Percentiles rank a stretch among this genome's conserved stretches.
phyloP scores from a whole-genome alignment of 2,888 invertebrate species.

The Dioctria rufipes region DNA sequence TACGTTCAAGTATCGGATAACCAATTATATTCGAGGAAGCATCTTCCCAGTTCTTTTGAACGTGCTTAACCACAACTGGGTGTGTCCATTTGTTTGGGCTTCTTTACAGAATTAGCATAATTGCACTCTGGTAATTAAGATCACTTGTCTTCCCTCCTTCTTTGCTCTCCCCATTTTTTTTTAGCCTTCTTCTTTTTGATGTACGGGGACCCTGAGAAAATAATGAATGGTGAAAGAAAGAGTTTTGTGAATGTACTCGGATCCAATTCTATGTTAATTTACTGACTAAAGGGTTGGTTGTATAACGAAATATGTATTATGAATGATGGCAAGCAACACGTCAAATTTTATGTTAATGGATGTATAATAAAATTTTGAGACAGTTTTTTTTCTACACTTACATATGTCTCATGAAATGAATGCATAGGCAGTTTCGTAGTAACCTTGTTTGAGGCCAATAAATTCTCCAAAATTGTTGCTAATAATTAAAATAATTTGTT shows the following conservation, averaged over 20 bases:
- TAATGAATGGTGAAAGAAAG: constrained; percentile 28
- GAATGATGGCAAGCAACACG: constrained; percentile 7
- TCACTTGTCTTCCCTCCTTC: constrained; percentile 9
- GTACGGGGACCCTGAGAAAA: neutral
- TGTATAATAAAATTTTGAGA: neutral
- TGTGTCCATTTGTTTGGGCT: constrained; percentile 38
- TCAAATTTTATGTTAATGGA: constrained; percentile 24
- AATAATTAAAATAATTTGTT: no score
- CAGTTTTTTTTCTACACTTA: neutral
- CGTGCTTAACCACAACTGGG: constrained; percentile 32
- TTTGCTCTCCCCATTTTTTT: no score
- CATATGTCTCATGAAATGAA: no score
- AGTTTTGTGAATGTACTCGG: constrained; percentile 1
- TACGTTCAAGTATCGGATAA: neutral
- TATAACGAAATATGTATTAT: neutral
- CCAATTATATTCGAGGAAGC: constrained; percentile 36
- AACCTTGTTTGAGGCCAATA: no score
- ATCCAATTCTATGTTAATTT: constrained; percentile 44
- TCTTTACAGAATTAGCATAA: constrained; percentile 38
- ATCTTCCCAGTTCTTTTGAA: neutral
- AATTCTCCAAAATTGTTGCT: no score
- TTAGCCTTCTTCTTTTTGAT: neutral
- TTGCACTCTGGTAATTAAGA: constrained; percentile 40
- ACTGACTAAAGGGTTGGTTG: constrained; percentile 16
- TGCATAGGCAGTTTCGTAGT: no score